These are phyloP conservation scores for Motacilla tschutschensis DNA, from an alignment of 2,113 vertebrate species.

Conservation along the genomic window DNA sequence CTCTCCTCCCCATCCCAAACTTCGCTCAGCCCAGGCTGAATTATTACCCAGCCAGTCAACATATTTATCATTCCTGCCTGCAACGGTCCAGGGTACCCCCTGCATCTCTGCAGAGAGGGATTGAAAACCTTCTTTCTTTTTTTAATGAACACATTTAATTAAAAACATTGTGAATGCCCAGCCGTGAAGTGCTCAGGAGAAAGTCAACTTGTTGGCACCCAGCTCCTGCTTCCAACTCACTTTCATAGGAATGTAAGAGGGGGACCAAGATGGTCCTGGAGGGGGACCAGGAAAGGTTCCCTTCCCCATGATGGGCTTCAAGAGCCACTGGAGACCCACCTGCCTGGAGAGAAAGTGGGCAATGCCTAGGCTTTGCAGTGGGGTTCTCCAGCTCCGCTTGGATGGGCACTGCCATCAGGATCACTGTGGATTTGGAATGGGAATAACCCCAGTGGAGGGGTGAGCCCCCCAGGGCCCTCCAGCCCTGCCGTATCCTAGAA, in stretches of 20 bases:
- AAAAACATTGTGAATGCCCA: background rate
- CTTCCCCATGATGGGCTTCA: background rate
- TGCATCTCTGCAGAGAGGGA: constrained; percentile 25
- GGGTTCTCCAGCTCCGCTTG: background rate
- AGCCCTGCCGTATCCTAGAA: background rate
- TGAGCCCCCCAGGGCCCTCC: background rate
- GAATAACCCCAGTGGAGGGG: background rate
- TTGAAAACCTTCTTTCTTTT: constrained; percentile 35
- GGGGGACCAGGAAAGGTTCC: background rate
- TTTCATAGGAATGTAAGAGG: background rate
- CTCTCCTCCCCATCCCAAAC: background rate
- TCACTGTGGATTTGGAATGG: rapidly evolving
- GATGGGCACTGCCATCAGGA: background rate
- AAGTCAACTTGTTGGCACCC: background rate
- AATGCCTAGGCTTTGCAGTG: background rate
- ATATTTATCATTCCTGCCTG: constrained; percentile 64
- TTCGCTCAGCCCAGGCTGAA: background rate
- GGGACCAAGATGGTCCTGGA: background rate
- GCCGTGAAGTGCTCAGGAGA: background rate
- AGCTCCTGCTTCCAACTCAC: background rate
- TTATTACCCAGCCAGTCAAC: constrained; percentile 43
- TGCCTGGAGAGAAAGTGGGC: background rate
- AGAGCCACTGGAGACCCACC: background rate
- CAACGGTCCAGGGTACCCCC: constrained; percentile 14
- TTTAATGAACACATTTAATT: constrained; percentile 53